phyloP scores from a whole-genome alignment of 2,888 invertebrate genomes.

The Hyppa rectilinea region DNA sequence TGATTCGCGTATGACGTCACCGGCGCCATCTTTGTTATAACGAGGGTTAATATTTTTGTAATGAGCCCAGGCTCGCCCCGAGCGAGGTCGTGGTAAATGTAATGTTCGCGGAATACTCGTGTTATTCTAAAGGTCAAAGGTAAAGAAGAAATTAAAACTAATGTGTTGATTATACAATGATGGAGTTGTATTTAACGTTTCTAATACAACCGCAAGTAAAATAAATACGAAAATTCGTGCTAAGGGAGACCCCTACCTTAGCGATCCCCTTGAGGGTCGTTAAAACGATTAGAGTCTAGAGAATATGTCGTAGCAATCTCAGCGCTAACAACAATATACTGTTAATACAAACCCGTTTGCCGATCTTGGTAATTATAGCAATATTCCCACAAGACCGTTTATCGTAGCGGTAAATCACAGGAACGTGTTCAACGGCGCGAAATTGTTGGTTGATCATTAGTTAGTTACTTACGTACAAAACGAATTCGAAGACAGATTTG shows the following conservation, averaged over 20 bases:
- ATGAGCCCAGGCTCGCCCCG: slow-evolving; percentile 31
- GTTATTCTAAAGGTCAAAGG: slow-evolving; percentile 47
- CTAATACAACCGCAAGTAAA: background rate
- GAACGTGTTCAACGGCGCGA: background rate
- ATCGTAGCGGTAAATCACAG: background rate
- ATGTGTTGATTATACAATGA: background rate
- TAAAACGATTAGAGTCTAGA: slow-evolving; percentile 22
- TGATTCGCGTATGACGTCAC: slow-evolving; percentile 32
- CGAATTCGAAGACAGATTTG: slow-evolving; percentile 19
- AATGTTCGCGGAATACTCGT: slow-evolving; percentile 27
- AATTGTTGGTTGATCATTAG: slow-evolving; percentile 30
- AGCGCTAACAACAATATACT: slow-evolving; percentile 24
- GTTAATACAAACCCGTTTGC: slow-evolving; percentile 31
- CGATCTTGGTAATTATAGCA: slow-evolving; percentile 38
- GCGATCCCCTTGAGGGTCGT: slow-evolving; percentile 25
- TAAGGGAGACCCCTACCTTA: background rate
- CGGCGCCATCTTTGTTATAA: slow-evolving; percentile 41
- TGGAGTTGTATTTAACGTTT: background rate
- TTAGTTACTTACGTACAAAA: background rate
- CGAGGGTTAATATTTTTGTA: slow-evolving; percentile 59
- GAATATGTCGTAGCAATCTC: slow-evolving; percentile 13
- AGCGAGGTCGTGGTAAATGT: slow-evolving; percentile 37
- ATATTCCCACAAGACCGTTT: slow-evolving; percentile 45
- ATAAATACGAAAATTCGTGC: background rate
- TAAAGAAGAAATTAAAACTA: slow-evolving; percentile 11